Evolutionary conservation across 2,113 vertebrate species (phyloP).

Genomic region (Pterocles orientalis): DNA sequence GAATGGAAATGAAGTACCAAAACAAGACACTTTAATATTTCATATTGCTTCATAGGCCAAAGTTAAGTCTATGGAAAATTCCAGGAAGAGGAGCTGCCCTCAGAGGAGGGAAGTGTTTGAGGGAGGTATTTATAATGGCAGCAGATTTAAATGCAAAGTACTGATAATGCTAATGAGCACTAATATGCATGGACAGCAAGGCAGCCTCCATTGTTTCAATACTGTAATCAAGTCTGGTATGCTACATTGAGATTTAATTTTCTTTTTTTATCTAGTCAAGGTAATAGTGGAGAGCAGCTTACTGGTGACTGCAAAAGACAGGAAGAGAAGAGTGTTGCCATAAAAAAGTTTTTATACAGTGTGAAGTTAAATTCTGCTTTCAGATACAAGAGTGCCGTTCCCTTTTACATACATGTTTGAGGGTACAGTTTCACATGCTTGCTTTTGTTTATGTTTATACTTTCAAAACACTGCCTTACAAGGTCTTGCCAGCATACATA

Average conservation of each 20-base stretch:
- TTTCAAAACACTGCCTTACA: not conserved
- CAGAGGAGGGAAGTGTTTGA: not conserved
- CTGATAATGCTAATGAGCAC: not conserved
- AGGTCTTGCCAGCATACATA: not conserved
- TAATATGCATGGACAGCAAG: not conserved
- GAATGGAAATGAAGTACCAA: not conserved
- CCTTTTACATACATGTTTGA: not conserved
- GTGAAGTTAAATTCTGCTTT: not conserved
- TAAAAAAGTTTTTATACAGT: not conserved
- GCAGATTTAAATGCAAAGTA: not conserved
- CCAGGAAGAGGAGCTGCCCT: not conserved
- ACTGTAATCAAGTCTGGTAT: not conserved
- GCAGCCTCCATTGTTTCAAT: not conserved
- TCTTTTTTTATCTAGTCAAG: not conserved
- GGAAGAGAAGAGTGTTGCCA: not conserved
- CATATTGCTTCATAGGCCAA: not conserved
- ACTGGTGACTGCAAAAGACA: not conserved
- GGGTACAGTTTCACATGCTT: not conserved
- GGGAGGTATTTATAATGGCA: not conserved
- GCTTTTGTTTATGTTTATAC: not conserved
- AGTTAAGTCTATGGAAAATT: not conserved
- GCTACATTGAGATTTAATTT: not conserved
- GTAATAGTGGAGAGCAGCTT: not conserved
- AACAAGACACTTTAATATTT: not conserved
- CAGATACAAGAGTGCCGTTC: not conserved